A percentile compares a stretch with the other conserved stretches of the same genome.
phyloP scores from a whole-genome alignment of 2,113 vertebrate genomes.

The Dinomys branickii region DNA sequence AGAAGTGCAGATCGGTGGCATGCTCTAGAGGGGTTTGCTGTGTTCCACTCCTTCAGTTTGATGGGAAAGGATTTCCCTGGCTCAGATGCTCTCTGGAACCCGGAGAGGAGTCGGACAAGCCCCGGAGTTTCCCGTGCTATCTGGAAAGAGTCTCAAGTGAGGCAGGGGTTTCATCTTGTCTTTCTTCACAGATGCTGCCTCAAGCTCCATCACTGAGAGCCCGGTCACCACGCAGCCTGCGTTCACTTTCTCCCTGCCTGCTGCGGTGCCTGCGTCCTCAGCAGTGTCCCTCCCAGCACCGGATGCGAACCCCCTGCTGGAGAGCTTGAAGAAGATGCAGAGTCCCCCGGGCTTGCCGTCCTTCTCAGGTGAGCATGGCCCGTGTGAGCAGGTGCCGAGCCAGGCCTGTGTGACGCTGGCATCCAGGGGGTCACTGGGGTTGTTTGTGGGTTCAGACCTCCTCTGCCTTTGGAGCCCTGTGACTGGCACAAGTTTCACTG shows the following conservation, averaged over 20 bases:
- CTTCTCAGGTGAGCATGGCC: constrained; percentile 72
- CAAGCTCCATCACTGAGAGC: constrained; percentile 69
- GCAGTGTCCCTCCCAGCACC: background rate
- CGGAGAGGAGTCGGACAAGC: background rate
- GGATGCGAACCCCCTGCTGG: constrained; percentile 74
- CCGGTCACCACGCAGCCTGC: background rate
- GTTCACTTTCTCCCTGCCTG: background rate
- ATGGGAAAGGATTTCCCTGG: background rate
- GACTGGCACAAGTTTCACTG: background rate
- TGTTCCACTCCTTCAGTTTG: background rate
- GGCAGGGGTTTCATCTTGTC: background rate
- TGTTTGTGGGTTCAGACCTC: background rate
- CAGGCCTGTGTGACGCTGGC: rapidly evolving
- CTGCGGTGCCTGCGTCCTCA: background rate
- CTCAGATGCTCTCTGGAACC: background rate
- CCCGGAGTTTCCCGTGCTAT: background rate
- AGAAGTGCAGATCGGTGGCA: constrained; percentile 55
- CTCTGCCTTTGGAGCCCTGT: background rate
- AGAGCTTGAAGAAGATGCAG: constrained; percentile 88
- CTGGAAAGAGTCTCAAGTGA: background rate
- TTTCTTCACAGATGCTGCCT: constrained; percentile 66
- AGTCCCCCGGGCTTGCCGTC: background rate
- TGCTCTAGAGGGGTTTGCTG: background rate
- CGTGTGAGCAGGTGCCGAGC: constrained; percentile 49
- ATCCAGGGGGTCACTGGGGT: background rate